Conservation (phyloP, 2,888 invertebrate species). For the Ochropacha duplaris region DNA sequence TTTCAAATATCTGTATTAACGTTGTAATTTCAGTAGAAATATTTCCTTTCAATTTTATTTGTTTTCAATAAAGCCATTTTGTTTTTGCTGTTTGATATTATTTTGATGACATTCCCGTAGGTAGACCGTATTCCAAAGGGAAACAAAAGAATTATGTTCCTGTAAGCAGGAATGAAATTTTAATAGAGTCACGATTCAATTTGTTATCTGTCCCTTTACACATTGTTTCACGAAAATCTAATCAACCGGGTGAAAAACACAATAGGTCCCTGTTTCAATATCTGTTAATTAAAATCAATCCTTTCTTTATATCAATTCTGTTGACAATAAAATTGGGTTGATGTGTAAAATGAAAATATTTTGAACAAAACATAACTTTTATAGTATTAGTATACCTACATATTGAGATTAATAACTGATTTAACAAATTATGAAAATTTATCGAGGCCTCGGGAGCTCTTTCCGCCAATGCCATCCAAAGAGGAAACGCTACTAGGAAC, state of each 20-base stretch:
- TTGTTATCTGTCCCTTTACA: conserved; percentile 70
- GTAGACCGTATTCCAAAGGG: conserved; percentile 21
- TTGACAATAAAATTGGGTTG: conserved; percentile 27
- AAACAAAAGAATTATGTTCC: conserved; percentile 45
- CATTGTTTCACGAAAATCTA: conserved; percentile 73
- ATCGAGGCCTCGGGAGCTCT: too few species aligned
- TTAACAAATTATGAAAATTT: too few species aligned
- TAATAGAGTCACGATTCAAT: conserved; percentile 64
- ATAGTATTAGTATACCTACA: background rate
- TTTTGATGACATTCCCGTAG: conserved; percentile 30
- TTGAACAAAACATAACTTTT: background rate
- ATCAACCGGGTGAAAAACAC: conserved; percentile 69
- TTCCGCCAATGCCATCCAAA: too few species aligned
- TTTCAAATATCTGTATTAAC: too few species aligned
- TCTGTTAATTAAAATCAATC: conserved; percentile 77
- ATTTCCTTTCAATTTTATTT: background rate
- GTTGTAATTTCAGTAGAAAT: too few species aligned
- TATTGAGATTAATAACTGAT: too few species aligned
- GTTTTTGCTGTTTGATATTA: conserved; percentile 12
- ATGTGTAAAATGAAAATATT: background rate
- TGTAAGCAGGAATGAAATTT: conserved; percentile 55
- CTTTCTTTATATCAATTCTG: conserved; percentile 50
- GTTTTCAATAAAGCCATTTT: conserved; percentile 3
- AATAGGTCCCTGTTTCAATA: conserved; percentile 63
- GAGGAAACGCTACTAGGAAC: too few species aligned